A percentile compares a stretch with the other conserved stretches of the same genome.
Evolutionary conservation across 2,888 invertebrate species (phyloP).

Genomic region (Mythimna loreyi): DNA sequence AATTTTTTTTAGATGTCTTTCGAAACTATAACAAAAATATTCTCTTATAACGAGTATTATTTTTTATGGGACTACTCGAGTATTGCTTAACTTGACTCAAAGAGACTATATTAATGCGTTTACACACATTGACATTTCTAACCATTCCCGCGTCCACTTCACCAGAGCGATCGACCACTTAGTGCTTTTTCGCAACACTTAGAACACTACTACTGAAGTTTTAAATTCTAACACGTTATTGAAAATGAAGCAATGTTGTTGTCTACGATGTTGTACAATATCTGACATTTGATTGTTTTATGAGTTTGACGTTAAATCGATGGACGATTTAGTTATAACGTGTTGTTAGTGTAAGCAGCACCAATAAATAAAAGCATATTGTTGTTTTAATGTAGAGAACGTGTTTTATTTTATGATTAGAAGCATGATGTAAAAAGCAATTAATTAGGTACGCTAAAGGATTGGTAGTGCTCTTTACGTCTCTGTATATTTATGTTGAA

Average conservation of each 20-base stretch:
- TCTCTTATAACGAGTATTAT: no score
- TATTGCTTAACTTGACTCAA: no score
- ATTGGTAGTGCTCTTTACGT: neutral
- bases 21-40: no score
- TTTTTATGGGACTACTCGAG: no score
- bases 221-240: conserved; percentile 2
- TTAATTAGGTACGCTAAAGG: neutral
- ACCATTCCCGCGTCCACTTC: neutral
- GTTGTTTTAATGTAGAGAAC: neutral
- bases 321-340: neutral
- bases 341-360: conserved; percentile 12
- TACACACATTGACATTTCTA: conserved; percentile 23
- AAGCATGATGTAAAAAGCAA: neutral
- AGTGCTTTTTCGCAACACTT: conserved; percentile 25
- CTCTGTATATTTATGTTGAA: neutral
- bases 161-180: neutral
- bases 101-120: neutral
- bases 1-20: no score
- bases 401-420: neutral
- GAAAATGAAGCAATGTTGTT: conserved; percentile 16
- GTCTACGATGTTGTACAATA: neutral
- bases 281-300: conserved; percentile 47
- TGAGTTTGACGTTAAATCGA: conserved; percentile 6
- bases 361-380: conserved; percentile 16
- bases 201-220: neutral